Evolutionary conservation across 2,888 invertebrate species (phyloP).

Genomic region (Poecilobothrus nobilitatus): DNA sequence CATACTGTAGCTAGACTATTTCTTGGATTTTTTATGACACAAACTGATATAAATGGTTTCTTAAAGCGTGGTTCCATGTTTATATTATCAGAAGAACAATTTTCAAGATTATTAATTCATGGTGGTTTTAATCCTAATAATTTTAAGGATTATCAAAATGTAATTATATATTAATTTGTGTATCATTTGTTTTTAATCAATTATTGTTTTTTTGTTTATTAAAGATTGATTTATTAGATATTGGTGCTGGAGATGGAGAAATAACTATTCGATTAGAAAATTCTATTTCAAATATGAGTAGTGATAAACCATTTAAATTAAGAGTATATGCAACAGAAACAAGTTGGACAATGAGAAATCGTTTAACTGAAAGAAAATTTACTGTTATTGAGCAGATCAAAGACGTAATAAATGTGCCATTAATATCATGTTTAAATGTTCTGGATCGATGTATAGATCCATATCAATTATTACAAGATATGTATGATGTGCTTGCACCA

Average conservation of each 20-base stretch:
- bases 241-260: constrained; percentile 94
- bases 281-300: constrained; percentile 59
- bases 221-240: constrained; percentile 59
- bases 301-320: constrained; percentile 53
- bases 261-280: constrained; percentile 71
- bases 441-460: constrained; percentile 89
- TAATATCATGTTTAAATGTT: constrained; percentile 70
- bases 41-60: constrained; percentile 92
- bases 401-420: constrained; percentile 36
- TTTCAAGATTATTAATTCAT: constrained; percentile 45
- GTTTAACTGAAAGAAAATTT: constrained; percentile 55
- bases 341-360: constrained; percentile 77
- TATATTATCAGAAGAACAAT: constrained; percentile 78
- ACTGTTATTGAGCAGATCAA: constrained; percentile 38
- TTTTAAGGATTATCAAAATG: constrained; percentile 28
- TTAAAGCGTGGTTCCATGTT: constrained; percentile 94
- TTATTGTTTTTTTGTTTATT: constrained; percentile 8
- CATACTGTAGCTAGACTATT: constrained; percentile 79
- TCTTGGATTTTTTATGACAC: constrained; percentile 82
- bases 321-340: constrained; percentile 84
- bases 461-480: constrained; percentile 64
- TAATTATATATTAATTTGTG: constrained; percentile 20
- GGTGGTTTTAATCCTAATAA: constrained; percentile 34
- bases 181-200: constrained; percentile 42
- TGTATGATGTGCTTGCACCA: constrained; percentile 61